Evolutionary conservation across 1,140 invertebrate species (phyloP).

Genomic region (Apis dorsata): DNA sequence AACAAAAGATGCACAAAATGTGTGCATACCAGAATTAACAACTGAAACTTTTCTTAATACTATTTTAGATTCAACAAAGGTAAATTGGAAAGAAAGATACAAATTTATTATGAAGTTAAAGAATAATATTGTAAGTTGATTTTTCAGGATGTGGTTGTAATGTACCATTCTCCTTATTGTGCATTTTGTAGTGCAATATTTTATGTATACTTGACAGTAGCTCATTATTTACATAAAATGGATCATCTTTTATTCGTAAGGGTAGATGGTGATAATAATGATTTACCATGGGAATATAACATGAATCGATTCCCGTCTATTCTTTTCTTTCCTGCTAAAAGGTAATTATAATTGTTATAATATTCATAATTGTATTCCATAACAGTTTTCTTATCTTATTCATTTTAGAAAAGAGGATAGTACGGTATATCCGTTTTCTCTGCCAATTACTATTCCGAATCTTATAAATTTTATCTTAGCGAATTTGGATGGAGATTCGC

Average conservation of each 20-base stretch:
- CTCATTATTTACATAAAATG: conserved; percentile 82
- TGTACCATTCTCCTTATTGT: conserved; percentile 87
- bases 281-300: conserved; percentile 90
- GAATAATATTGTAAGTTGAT: conserved; percentile 49
- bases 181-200: conserved; percentile 86
- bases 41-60: conserved; percentile 79
- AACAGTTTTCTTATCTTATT: conserved; percentile 30
- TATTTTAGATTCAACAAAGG: conserved; percentile 75
- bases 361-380: neutral
- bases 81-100: conserved; percentile 40
- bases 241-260: conserved; percentile 83
- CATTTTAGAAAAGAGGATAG: conserved; percentile 87
- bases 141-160: conserved; percentile 85
- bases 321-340: conserved; percentile 85
- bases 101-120: conserved; percentile 7
- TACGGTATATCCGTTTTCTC: conserved; percentile 83
- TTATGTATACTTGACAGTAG: conserved; percentile 84
- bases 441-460: conserved; percentile 85
- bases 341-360: conserved; percentile 74
- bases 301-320: conserved; percentile 88
- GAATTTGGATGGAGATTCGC: conserved; percentile 80
- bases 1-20: conserved; percentile 52
- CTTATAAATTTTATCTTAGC: conserved; percentile 87
- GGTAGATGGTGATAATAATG: conserved; percentile 89
- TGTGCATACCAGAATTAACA: conserved; percentile 83